Base-by-base conservation (phyloP, 2,888 invertebrate species). In the Lordiphosa andalusiaca region DNA sequence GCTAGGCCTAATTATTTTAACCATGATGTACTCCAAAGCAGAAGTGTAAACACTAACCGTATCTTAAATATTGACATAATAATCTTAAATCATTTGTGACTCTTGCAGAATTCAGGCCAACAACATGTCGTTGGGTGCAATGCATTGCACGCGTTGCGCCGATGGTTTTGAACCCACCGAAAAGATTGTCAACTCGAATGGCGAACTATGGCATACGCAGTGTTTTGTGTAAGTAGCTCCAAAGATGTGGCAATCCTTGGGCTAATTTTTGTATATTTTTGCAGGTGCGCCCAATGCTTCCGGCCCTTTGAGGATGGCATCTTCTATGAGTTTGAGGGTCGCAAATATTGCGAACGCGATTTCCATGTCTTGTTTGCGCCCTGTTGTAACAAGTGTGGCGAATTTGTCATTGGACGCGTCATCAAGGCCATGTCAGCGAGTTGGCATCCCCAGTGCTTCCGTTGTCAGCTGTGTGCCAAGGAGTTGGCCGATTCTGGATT, bases 351-450 rank as follows among this genome's bases (percentile, higher is more conserved):
- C 87, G 98, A 99, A 90, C 96, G 98, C 88, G 99, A 99, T 90
- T 99, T 99, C 88, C 98, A 99, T 90, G 98, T 98, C 19, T 91
- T 98, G 6, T 98, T 97, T 91, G 96, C 98, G 48, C 95, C 99
- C 48, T 95, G 97, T 90, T 97, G 97, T 90, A 94, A 95, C 90
- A 93, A 93, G 91, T 95, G 94, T 76, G 93, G 93, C 21, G 98
- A 98, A 90, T 99, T 99, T 89, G 97, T 99, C 61, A 97, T 99
- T 87, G 99, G 99, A 0, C 94, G 99, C 57, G 99, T 99, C 42
- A 99, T 99, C 88, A 99, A 99, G 90, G 99, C 99, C 0, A 98
- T 99, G 98, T 98, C 98, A 86, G 93, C 96, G 33, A 98, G 96
- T 89, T 99, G 99, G 99, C 99, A 99, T 91, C 98, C 99, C 2